Conservation (phyloP, 2,797 vertebrate genomes). For the Phataginus tricuspis region DNA sequence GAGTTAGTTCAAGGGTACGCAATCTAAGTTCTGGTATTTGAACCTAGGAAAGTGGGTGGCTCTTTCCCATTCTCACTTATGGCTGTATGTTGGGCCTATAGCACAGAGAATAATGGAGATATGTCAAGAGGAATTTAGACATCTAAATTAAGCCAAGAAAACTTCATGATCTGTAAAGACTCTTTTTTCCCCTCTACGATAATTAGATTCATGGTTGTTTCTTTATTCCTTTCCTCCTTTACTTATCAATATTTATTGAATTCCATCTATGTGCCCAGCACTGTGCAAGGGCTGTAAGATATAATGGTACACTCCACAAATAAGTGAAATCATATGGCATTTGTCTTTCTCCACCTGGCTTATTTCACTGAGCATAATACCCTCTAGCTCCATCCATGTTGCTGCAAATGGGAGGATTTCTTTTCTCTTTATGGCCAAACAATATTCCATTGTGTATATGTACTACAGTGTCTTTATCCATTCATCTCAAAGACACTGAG, state of each 20-base stretch:
- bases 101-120: not conserved
- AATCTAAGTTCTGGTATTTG: not conserved
- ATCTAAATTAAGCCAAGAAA: not conserved
- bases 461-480: no score
- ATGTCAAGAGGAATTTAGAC: not conserved
- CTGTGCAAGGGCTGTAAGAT: not conserved
- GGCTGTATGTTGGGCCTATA: not conserved
- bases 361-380: no score
- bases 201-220: not conserved
- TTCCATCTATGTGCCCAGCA: not conserved
- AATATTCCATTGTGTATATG: no score
- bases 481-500: no score
- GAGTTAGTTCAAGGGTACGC: not conserved
- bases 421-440: no score
- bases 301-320: not conserved
- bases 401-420: no score
- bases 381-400: no score
- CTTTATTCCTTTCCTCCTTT: not conserved
- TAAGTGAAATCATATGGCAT: no score
- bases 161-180: not conserved
- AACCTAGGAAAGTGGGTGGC: not conserved
- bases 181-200: not conserved
- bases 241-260: not conserved
- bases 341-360: no score
- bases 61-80: not conserved